phyloP scores from a whole-genome alignment of 2,797 vertebrate genomes.

The Coreius guichenoti region DNA sequence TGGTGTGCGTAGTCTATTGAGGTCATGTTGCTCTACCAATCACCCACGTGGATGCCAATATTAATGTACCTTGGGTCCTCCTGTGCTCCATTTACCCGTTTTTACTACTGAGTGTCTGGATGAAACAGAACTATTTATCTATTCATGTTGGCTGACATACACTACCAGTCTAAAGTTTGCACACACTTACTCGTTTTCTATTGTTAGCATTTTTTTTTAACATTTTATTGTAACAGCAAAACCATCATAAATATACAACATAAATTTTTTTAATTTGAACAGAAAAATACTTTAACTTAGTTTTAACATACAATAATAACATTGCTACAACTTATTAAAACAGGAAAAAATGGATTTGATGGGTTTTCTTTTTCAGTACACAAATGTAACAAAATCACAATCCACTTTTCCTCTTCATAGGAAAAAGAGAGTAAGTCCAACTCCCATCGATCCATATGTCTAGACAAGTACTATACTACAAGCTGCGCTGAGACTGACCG shows the following conservation, averaged over 20 bases:
- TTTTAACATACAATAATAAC: not conserved
- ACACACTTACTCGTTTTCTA: not conserved
- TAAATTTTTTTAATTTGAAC: too few species aligned
- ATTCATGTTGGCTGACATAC: not conserved
- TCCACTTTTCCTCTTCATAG: not conserved
- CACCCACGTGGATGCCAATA: constrained; percentile 2
- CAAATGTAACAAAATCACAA: not conserved
- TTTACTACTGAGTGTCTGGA: constrained; percentile 12
- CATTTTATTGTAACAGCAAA: not conserved
- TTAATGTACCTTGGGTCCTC: not conserved
- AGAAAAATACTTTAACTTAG: too few species aligned
- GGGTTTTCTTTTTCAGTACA: not conserved
- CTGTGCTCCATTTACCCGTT: not conserved
- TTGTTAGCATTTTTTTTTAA: not conserved
- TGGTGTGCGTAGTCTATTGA: not conserved
- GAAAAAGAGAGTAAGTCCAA: constrained; percentile 5
- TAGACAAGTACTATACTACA: constrained; percentile 19
- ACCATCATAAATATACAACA: not conserved
- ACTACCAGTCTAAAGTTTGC: not conserved
- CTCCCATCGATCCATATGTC: constrained; percentile 31
- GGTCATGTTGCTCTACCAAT: constrained; percentile 2
- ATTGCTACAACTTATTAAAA: not conserved
- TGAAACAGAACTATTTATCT: not conserved
- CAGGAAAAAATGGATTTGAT: not conserved
- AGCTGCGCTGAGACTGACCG: not conserved